phyloP scores from a whole-genome alignment of 92 coral and sea anemone species.

The Heliopora coerulea region DNA sequence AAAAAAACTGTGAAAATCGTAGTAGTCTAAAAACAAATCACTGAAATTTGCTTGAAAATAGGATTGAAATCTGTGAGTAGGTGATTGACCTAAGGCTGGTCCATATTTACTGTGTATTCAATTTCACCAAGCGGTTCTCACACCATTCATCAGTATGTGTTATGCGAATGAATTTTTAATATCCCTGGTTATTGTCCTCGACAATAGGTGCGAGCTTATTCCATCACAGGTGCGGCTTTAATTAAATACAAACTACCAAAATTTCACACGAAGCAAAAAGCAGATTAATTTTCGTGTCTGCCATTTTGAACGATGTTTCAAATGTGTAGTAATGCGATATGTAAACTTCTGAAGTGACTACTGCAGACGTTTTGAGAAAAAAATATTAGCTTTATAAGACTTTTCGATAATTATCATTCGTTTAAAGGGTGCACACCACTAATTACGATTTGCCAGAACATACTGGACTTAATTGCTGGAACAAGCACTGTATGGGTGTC shows the following conservation, averaged over 20 bases:
- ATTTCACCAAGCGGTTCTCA: conserved; percentile 21
- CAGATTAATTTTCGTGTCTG: conserved; percentile 17
- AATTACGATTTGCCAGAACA: neutral
- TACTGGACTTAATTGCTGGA: neutral
- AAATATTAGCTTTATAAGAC: neutral
- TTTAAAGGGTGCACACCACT: neutral
- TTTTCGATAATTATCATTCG: neutral
- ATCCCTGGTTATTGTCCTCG: conserved; percentile 29
- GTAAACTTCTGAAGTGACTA: neutral
- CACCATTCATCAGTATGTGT: conserved; percentile 10
- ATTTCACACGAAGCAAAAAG: conserved; percentile 10
- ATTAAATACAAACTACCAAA: conserved; percentile 21
- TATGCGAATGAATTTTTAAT: conserved; percentile 26
- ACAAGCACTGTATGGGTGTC: neutral
- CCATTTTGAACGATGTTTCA: conserved; percentile 10
- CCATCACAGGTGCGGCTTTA: conserved; percentile 44
- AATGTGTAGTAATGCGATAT: conserved; percentile 25
- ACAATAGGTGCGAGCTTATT: conserved; percentile 30
- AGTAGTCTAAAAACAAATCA: neutral
- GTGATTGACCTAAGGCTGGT: neutral
- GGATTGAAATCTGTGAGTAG: neutral
- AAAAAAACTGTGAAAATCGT: neutral
- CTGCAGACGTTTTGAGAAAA: neutral
- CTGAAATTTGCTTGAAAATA: neutral
- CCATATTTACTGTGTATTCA: conserved; percentile 5